Evolutionary conservation across 1,140 invertebrate species (phyloP).

Genomic region (Copidosoma floridanum): DNA sequence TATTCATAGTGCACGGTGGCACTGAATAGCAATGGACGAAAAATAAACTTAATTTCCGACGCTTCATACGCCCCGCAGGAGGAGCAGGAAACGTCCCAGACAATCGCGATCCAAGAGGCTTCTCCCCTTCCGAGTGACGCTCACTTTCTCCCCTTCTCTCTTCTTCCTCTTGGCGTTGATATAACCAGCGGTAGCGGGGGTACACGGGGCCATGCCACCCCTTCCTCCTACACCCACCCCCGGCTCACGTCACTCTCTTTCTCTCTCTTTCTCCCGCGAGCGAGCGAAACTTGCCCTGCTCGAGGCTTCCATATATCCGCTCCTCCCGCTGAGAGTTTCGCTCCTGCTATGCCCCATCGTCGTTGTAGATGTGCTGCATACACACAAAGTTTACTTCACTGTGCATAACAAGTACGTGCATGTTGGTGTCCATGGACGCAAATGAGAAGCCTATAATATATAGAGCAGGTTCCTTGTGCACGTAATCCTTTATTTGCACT

Average conservation of each 20-base stretch:
- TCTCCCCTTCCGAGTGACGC: neutral
- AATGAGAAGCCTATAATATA: too few species aligned
- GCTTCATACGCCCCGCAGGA: too few species aligned
- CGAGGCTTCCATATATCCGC: too few species aligned
- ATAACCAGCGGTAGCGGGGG: constrained; percentile 30
- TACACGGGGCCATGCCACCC: constrained; percentile 47
- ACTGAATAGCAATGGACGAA: too few species aligned
- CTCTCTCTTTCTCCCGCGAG: constrained; percentile 1
- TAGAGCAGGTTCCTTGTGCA: too few species aligned
- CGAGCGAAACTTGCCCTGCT: too few species aligned
- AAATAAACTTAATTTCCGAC: neutral
- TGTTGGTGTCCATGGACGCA: too few species aligned
- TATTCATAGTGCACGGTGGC: too few species aligned
- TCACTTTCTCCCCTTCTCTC: constrained; percentile 24
- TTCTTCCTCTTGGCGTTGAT: constrained; percentile 32
- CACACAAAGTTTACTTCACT: too few species aligned
- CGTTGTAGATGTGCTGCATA: neutral
- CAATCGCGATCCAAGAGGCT: neutral
- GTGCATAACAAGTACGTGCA: too few species aligned
- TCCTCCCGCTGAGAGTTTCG: too few species aligned
- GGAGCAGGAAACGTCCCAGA: neutral
- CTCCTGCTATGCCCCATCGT: neutral
- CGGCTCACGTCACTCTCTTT: constrained; percentile 37
- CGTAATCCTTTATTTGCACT: too few species aligned
- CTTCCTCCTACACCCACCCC: constrained; percentile 48